Evolutionary conservation across 2,888 invertebrate species (phyloP).

Genomic region (Luperina nickerlii): DNA sequence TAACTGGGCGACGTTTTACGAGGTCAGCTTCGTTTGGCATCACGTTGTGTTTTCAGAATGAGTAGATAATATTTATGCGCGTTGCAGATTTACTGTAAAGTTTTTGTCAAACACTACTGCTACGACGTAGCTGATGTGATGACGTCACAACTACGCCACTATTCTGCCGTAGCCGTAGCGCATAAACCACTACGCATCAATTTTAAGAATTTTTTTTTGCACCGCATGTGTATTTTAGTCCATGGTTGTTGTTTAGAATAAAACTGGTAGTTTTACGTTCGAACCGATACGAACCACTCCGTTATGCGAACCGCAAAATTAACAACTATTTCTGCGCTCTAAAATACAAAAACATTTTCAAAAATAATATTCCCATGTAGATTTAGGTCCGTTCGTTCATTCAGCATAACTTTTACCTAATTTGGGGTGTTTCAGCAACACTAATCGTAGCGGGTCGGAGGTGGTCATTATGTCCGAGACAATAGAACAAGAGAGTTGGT

Average conservation of each 20-base stretch:
- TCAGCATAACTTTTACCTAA: slow-evolving; percentile 59
- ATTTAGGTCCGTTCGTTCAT: slow-evolving; percentile 33
- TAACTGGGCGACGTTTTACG: slow-evolving; percentile 50
- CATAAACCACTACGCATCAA: slow-evolving; percentile 6
- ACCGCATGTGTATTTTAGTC: neutral
- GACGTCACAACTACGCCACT: slow-evolving; percentile 21
- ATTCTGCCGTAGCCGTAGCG: neutral
- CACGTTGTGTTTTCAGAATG: slow-evolving; percentile 42
- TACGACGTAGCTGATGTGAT: slow-evolving; percentile 20
- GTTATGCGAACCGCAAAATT: neutral
- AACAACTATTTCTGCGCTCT: slow-evolving; percentile 2
- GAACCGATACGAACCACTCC: neutral
- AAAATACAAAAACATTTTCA: slow-evolving; percentile 25
- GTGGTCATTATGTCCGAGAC: slow-evolving; percentile 76
- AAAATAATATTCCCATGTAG: slow-evolving; percentile 28
- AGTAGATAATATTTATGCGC: slow-evolving; percentile 30
- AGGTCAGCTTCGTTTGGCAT: slow-evolving; percentile 52
- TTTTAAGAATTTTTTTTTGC: slow-evolving; percentile 19
- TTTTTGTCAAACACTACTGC: slow-evolving; percentile 17
- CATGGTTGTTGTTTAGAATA: slow-evolving; percentile 9
- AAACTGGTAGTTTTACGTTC: slow-evolving; percentile 16
- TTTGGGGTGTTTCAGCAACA: slow-evolving; percentile 65
- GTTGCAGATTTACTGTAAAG: slow-evolving; percentile 25
- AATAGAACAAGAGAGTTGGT: slow-evolving; percentile 74
- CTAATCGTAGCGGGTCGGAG: slow-evolving; percentile 70